Evolutionary conservation across 2,888 invertebrate species (phyloP).

Genomic region (Xestia rhomboidea): DNA sequence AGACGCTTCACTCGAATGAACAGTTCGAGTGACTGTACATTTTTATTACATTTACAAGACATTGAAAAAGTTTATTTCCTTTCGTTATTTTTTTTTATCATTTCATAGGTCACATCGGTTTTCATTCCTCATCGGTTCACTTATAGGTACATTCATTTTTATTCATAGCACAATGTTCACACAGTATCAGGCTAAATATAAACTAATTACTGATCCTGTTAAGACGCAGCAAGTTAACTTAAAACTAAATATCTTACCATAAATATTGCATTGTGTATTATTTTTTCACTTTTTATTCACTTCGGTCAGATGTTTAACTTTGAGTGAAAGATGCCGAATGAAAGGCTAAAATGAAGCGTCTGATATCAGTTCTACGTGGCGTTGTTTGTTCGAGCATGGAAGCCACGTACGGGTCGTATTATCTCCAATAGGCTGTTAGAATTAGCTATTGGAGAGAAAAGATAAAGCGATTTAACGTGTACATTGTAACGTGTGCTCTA

Average conservation of each 20-base stretch:
- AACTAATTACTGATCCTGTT: neutral
- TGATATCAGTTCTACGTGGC: conserved; percentile 1
- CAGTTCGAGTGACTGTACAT: neutral
- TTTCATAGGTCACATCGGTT: too few relatives aligned
- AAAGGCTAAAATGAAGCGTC: neutral
- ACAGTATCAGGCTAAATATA: too few relatives aligned
- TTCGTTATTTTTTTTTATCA: neutral
- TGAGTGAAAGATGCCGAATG: neutral
- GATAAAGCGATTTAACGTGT: conserved; percentile 41
- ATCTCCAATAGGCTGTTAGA: conserved; percentile 43
- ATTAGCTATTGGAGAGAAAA: conserved; percentile 56
- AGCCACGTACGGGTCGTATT: conserved; percentile 44
- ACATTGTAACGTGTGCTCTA: neutral
- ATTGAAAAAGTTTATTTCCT: neutral
- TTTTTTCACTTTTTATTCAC: neutral
- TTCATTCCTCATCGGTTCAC: too few relatives aligned
- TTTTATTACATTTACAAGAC: neutral
- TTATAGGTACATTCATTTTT: too few relatives aligned
- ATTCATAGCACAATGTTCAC: too few relatives aligned
- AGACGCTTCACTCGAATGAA: conserved; percentile 2
- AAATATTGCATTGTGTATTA: neutral
- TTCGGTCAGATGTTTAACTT: neutral
- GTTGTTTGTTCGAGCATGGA: conserved; percentile 37
- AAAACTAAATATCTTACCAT: neutral
- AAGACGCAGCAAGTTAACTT: neutral